Evolutionary conservation across 2,113 vertebrate species (phyloP).

Genomic region (Leptodactylus fuscus): DNA sequence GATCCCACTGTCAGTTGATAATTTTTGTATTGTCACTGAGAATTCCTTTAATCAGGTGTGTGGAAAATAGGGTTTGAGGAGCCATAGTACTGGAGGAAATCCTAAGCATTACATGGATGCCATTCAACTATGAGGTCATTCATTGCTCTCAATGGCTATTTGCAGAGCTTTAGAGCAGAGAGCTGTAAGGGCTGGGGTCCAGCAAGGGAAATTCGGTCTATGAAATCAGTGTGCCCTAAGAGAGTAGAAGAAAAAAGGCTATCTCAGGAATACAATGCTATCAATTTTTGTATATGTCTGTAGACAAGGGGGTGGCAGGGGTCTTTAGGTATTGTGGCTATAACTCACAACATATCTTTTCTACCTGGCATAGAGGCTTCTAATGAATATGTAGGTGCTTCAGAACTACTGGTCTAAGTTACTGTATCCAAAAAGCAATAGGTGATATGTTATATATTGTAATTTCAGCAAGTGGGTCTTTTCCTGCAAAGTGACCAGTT

Average conservation of each 20-base stretch:
- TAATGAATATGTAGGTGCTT: too few species aligned
- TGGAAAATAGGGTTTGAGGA: background rate
- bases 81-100: background rate
- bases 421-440: too few species aligned
- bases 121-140: background rate
- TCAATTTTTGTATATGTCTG: background rate
- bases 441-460: too few species aligned
- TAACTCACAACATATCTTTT: background rate
- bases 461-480: too few species aligned
- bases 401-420: too few species aligned
- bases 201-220: too few species aligned
- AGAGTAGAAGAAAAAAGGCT: background rate
- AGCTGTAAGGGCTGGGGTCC: background rate
- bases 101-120: background rate
- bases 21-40: background rate
- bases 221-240: too few species aligned
- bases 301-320: too few species aligned
- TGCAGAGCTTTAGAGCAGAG: background rate
- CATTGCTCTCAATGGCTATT: background rate
- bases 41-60: background rate
- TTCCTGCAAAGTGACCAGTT: too few species aligned
- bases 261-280: background rate
- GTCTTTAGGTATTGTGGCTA: background rate
- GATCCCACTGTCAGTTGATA: background rate
- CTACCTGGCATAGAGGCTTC: background rate